Conservation (phyloP, 2,797 vertebrate genomes). For the Rhinichthys osculus region DNA sequence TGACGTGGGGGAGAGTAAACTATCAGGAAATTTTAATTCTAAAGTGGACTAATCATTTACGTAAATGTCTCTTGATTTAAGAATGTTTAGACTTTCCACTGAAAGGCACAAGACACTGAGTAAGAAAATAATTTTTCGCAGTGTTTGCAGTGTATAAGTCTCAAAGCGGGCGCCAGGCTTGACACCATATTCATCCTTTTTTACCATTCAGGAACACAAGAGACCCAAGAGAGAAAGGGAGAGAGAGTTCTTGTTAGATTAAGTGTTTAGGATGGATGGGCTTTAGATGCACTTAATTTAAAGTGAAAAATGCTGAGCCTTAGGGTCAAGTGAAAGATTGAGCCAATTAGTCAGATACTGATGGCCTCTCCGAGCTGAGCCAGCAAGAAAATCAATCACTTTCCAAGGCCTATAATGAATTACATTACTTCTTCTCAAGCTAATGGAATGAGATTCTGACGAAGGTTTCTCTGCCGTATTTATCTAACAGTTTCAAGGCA, state of each 20-base stretch:
- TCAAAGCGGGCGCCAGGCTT: not conserved
- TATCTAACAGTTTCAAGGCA: not conserved
- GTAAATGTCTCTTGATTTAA: no score
- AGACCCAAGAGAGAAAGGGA: not conserved
- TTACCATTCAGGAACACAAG: not conserved
- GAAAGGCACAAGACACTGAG: not conserved
- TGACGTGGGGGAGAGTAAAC: no score
- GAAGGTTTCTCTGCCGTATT: not conserved
- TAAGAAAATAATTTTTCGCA: not conserved
- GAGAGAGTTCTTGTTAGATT: not conserved
- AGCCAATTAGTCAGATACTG: not conserved
- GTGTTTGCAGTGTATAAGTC: not conserved
- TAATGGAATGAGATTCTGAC: constrained; percentile 49
- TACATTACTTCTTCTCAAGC: not conserved
- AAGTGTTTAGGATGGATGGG: constrained; percentile 13
- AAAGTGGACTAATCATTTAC: no score
- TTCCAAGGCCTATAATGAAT: constrained; percentile 24
- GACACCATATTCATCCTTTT: not conserved
- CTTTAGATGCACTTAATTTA: constrained; percentile 23
- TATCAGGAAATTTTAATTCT: no score
- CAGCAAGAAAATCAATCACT: constrained; percentile 44
- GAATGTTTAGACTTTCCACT: no score
- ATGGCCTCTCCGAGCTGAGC: constrained; percentile 19
- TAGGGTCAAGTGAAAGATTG: constrained; percentile 11
- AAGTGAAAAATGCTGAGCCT: constrained; percentile 30